Evolutionary conservation across 2,888 invertebrate genomes (phyloP), one percentile per base, ranked within the genome.

Genomic region (Meghimatium bilineatum): DNA sequence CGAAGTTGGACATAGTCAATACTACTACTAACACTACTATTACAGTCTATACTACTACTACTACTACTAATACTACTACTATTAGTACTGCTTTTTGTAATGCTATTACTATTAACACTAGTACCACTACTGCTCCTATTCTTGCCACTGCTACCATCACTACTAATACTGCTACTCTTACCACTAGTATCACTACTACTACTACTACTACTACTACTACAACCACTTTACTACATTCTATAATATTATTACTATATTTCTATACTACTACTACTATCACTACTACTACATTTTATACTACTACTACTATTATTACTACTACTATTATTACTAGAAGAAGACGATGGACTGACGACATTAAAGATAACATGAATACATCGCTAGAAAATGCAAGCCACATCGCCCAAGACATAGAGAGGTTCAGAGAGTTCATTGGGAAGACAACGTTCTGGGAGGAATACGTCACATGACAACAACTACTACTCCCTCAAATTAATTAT

Each of bases 151-250:
- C 36, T 66, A n/a, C n/a, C n/a, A 63, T 34, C 63, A 78, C 60
- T 78, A 66, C 60, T 78, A 78, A 34, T 78, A 78, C 36, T 66
- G 63, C 60, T 78, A 66, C 60, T 78, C 34, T 23, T 66, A 78
- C 60, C 66, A 78, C 60, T 78, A 78, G 36, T 78, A 78, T 36
- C 66, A 78, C 60, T 63, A 63, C 60, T 66, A 69, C 69, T 66
- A 78, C 60, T 78, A 66, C 60, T 78, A 66, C 36, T 78, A 78
- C 36, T 66, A 78, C 60, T 78, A 78, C 60, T 78, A 78, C 60
- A 66, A 49, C 67, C 69, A 49, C 44, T 80, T 34, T 38, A 66
- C 38, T 79, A 79, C 66, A 66, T 38, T 5, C 44, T 44, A 5
- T 74, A 74, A 44, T 74, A 44, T 49, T 23, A 74, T 38, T 72